These are phyloP conservation scores for Collichthys lucidus DNA, from an alignment of 2,113 vertebrate species.

Conservation along the genomic window DNA sequence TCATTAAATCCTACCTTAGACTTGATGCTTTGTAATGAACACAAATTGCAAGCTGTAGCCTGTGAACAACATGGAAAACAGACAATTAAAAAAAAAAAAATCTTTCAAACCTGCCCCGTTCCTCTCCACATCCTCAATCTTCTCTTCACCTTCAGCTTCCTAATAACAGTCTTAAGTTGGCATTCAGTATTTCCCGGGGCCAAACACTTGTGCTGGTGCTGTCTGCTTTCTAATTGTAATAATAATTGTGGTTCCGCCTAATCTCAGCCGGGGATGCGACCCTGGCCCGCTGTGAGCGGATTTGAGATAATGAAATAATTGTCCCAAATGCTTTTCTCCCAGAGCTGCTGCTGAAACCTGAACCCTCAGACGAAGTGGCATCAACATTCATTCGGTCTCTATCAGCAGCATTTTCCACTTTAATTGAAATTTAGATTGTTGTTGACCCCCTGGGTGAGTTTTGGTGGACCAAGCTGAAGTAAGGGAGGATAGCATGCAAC, in stretches of 20 bases:
- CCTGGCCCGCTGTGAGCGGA: constrained; percentile 55
- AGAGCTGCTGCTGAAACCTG: constrained; percentile 48
- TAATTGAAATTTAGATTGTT: constrained; percentile 81
- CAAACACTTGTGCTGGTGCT: constrained; percentile 52
- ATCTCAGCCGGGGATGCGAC: constrained; percentile 65
- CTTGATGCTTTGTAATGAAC: constrained; percentile 19
- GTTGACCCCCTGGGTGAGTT: constrained; percentile 72
- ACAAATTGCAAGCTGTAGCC: not conserved
- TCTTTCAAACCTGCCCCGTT: constrained; percentile 13
- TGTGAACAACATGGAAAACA: constrained; percentile 39
- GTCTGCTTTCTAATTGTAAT: constrained; percentile 77
- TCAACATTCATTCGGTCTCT: constrained; percentile 63
- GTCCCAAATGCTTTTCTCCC: constrained; percentile 57
- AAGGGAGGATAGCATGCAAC: constrained; percentile 27
- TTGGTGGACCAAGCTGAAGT: constrained; percentile 28
- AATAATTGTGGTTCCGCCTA: constrained; percentile 79
- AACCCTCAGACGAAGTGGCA: constrained; percentile 57
- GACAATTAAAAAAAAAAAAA: constrained; percentile 33
- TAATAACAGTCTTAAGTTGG: constrained; percentile 73
- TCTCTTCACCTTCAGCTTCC: constrained; percentile 62
- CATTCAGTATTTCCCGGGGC: constrained; percentile 65
- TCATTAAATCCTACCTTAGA: constrained; percentile 41
- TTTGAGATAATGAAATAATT: constrained; percentile 82
- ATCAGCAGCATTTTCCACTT: constrained; percentile 71
- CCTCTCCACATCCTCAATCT: constrained; percentile 47